Base-by-base conservation (phyloP, 2,888 invertebrate species). In the Dicranocentrus wangi region DNA sequence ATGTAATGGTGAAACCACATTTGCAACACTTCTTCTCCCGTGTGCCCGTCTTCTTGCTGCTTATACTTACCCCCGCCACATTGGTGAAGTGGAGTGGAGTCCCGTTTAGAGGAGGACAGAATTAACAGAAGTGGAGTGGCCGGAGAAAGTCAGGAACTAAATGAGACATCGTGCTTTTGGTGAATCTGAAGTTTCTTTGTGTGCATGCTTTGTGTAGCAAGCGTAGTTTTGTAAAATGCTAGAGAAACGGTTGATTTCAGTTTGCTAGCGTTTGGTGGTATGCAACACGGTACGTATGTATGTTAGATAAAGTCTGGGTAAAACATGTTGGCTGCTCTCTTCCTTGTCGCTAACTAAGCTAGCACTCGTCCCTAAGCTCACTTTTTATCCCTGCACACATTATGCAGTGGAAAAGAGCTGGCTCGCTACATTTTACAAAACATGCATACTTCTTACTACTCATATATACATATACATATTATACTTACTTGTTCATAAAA, bases 271-370 rank as follows among this genome's bases (percentile, higher is more conserved):
- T 10, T 47, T 47, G 2, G n/a, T n/a, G n/a, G n/a, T n/a, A 23
- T 23, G 55, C 55, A 55, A 23, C 63, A 8, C 43, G 39, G 47
- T 28, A 23, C 51, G 63, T 21, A 17, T 42, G 25, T 63, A 42
- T 15, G 32, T 71, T 17, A 25, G 28, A 61, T 61, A 28, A n/a
- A n/a, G n/a, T n/a, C n/a, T n/a, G n/a, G n/a, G n/a, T n/a, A n/a
- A n/a, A n/a, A 25, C 66, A 43, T 75, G 75, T 55, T 75, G 27
- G 75, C 75, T 66, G 66, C 66, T 65, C 75, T 66, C 75, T 66
- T 32, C 66, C 75, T 55, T 55, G 75, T 51, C 55, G 75, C 75
- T 75, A 66, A 75, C 75, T 75, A 75, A 75, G 28, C 55, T 75
- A 55, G 32, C 17, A 39, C 58, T 39, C 51, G 66, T 55, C 42